Evolutionary conservation across 2,797 vertebrate species (phyloP), one percentile per base, ranked within the genome.

Genomic region (Morelia viridis): DNA sequence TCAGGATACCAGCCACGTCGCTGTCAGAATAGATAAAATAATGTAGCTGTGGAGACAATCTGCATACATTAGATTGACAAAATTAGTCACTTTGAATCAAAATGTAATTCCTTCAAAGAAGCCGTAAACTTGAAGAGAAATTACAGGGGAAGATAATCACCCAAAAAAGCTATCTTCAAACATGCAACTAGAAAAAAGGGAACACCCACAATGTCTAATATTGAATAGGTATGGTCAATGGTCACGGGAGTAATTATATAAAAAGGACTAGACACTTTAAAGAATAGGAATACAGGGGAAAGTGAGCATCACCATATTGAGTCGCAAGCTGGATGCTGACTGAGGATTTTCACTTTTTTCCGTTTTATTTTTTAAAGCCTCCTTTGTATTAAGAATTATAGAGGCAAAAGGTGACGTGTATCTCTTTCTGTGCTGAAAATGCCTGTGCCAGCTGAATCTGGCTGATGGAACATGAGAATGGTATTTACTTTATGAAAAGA

Each of bases 31-130:
- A 41, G 61, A 94, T 92, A 92, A 0, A 92, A 95, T 65, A 92
- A 92, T 94, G 93, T 91, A 5, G 1, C 88, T 0, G 0, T 94
- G 64, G 89, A 80, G 91, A 91, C 94, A 96, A 94, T 93, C 92
- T 0, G 80, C 90, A 87, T 95, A 95, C 95, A 96, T 96, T 96
- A 96, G 95, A 96, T 94, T 96, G 91, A 89, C 3, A 95, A 93
- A 2, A 96, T 97, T 97, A 95, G 97, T 96, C 96, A 96, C 96
- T 95, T 95, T 94, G 96, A 96, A 96, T 96, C 95, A 95, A 95
- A 96, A 92, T 92, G 86, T 94, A 92, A 91, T 95, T 95, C 95
- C 93, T 56, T 92, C 93, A 91, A 93, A 94, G 93, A 94, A 94
- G 96, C 89, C 87, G 90, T 93, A 95, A 96, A 95, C 94, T 94